These are phyloP conservation scores for Anseranas semipalmata DNA, from an alignment of 2,113 vertebrate genomes.

Conservation along the genomic window DNA sequence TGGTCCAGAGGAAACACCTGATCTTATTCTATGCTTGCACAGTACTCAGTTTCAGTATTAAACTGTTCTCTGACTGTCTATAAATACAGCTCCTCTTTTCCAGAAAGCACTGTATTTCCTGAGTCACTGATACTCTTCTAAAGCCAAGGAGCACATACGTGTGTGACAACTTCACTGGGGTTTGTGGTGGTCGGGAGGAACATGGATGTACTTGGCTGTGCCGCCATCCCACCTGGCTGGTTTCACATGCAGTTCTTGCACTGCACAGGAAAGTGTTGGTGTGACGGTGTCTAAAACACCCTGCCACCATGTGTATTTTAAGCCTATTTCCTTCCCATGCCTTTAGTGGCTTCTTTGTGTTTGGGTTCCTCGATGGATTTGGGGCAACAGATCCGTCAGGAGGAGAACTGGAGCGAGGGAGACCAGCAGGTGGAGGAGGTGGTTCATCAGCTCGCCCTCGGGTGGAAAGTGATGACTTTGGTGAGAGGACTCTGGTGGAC, in stretches of 20 bases:
- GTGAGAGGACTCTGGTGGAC: neutral
- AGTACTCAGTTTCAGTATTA: neutral
- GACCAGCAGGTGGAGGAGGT: neutral
- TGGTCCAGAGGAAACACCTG: neutral
- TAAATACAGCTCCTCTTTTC: neutral
- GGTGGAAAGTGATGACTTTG: neutral
- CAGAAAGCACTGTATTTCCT: neutral
- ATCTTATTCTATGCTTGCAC: neutral
- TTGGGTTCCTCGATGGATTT: neutral
- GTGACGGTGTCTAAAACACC: neutral
- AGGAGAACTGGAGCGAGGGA: neutral
- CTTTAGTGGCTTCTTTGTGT: neutral
- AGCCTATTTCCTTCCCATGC: neutral
- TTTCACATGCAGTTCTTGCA: neutral
- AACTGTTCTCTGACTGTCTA: neutral
- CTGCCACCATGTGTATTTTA: neutral
- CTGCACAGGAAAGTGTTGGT: neutral
- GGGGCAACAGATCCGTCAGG: neutral
- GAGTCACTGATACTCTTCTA: neutral
- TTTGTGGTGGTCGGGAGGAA: neutral
- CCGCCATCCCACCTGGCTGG: rapidly evolving
- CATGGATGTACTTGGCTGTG: rapidly evolving
- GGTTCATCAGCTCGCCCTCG: neutral
- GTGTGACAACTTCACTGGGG: neutral
- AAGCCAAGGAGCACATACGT: neutral